Conservation (phyloP, 2,888 invertebrate species). For the Eustalomyia histrio region DNA sequence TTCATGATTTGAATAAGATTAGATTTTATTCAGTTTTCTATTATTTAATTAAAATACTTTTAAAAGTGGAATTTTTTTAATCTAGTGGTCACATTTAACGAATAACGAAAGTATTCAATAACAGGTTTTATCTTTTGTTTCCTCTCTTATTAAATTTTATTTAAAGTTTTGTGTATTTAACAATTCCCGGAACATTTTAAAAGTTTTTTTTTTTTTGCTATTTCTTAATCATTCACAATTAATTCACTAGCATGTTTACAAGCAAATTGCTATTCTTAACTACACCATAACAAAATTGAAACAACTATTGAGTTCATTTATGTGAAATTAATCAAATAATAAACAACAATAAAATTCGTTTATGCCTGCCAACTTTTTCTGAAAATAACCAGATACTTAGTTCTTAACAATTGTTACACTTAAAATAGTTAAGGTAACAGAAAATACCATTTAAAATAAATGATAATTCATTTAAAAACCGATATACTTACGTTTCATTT, state of each 20-base stretch:
- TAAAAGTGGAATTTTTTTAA: background rate
- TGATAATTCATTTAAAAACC: too few species aligned
- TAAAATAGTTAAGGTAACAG: too few species aligned
- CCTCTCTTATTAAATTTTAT: too few species aligned
- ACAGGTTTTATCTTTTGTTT: background rate
- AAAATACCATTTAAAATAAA: too few species aligned
- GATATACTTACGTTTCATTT: too few species aligned
- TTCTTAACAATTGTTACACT: too few species aligned
- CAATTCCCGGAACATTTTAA: background rate
- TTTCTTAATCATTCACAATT: background rate
- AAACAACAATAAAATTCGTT: background rate
- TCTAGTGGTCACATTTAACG: background rate
- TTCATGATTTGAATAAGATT: too few species aligned
- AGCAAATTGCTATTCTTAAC: background rate
- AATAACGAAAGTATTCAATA: slow-evolving; percentile 20
- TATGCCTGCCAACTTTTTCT: too few species aligned
- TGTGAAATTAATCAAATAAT: background rate
- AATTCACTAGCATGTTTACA: background rate
- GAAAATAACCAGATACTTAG: too few species aligned
- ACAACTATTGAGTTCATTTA: background rate
- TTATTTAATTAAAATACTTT: too few species aligned
- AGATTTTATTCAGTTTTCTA: too few species aligned
- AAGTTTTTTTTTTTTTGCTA: background rate
- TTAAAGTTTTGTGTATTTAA: background rate
- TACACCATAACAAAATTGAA: background rate